Evolutionary conservation across 2,888 invertebrate genomes (phyloP).

Genomic region (Plagodis pulveraria): DNA sequence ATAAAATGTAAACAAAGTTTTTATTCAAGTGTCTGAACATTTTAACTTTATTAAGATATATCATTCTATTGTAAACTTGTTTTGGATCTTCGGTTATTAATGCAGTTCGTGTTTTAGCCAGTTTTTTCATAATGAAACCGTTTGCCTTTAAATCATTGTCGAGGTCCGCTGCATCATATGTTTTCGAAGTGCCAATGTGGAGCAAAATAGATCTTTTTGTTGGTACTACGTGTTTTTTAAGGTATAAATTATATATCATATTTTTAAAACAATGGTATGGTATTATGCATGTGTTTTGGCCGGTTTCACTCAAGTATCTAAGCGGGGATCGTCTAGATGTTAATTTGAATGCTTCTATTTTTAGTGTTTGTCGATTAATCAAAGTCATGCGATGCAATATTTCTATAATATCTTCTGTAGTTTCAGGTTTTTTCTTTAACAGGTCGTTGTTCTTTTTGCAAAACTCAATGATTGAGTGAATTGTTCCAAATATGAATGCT

Average conservation of each 20-base stretch:
- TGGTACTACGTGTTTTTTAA: not conserved
- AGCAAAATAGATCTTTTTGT: not conserved
- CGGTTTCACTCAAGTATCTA: not conserved
- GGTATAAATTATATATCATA: not conserved
- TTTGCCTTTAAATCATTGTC: not conserved
- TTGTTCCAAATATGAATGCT: too few species aligned
- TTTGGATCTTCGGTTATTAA: conserved; percentile 5
- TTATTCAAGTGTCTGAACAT: not conserved
- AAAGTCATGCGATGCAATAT: too few species aligned
- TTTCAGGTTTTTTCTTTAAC: too few species aligned
- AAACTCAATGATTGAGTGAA: too few species aligned
- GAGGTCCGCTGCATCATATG: not conserved
- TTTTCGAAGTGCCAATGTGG: not conserved
- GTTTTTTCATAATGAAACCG: not conserved
- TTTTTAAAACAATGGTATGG: not conserved
- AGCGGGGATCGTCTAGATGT: not conserved
- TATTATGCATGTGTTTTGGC: not conserved
- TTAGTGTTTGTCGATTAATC: too few species aligned
- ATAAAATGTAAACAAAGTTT: not conserved
- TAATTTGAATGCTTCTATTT: too few species aligned
- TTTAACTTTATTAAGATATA: conserved; percentile 1
- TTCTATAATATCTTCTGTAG: too few species aligned
- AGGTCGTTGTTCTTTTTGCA: too few species aligned
- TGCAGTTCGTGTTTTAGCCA: not conserved
- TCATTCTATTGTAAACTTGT: conserved; percentile 1